Conservation (phyloP, 2,113 vertebrate genomes). For the Alexandromys fortis region DNA sequence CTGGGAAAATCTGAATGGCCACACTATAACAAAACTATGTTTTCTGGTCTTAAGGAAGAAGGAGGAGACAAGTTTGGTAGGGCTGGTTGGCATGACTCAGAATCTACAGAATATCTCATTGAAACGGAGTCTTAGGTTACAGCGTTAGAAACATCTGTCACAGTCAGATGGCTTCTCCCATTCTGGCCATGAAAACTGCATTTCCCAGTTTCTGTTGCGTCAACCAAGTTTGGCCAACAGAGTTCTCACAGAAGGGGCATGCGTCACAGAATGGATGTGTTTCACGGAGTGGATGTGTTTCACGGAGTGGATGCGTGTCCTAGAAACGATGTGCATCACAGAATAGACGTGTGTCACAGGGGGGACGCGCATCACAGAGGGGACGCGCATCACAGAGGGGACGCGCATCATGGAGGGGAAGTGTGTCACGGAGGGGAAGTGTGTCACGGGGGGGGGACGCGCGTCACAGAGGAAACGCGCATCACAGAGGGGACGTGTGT, state of each 20-base stretch:
- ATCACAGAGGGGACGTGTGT: no score
- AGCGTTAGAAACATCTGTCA: neutral
- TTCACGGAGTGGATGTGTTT: no score
- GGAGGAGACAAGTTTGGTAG: neutral
- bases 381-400: no score
- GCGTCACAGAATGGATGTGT: neutral
- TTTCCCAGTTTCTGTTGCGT: neutral
- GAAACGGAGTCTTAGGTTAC: slow-evolving; percentile 8
- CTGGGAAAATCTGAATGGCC: neutral
- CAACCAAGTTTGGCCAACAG: neutral
- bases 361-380: no score
- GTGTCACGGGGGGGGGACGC: fast-evolving
- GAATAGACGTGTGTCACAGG: neutral
- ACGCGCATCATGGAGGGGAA: neutral
- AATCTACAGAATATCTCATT: neutral
- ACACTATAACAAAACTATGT: neutral
- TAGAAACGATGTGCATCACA: no score
- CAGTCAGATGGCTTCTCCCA: neutral
- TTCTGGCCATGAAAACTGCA: neutral
- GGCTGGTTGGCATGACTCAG: neutral
- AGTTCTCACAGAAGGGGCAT: neutral
- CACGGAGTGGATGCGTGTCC: neutral
- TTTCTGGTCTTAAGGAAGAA: neutral
- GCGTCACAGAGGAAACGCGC: fast-evolving
- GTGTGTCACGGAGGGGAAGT: no score